phyloP scores from a whole-genome alignment of 1,140 invertebrate genomes.

The Daktulosphaira vitifoliae region DNA sequence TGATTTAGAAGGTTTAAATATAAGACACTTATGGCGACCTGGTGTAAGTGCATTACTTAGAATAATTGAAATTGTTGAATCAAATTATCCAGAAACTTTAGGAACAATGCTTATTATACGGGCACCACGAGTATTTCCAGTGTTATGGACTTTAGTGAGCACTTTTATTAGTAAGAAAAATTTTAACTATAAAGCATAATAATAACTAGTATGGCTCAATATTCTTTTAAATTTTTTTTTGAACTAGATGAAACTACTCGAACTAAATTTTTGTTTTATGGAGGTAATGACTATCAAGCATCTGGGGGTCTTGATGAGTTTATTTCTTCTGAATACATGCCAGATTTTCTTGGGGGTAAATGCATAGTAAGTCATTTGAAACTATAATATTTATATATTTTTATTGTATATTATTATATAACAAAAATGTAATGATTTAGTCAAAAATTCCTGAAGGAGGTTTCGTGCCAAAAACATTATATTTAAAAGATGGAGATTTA shows the following conservation, averaged over 20 bases:
- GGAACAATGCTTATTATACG: conserved; percentile 75
- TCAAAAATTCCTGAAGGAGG: conserved; percentile 76
- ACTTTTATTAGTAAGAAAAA: conserved; percentile 73
- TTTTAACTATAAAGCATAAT: neutral
- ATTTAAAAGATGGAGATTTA: conserved; percentile 63
- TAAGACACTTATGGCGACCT: conserved; percentile 90
- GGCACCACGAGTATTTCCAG: conserved; percentile 87
- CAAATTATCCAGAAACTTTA: conserved; percentile 95
- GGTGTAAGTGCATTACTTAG: conserved; percentile 81
- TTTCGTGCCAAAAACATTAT: conserved; percentile 79
- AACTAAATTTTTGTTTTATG: conserved; percentile 89
- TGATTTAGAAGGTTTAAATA: conserved; percentile 88
- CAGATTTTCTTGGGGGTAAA: conserved; percentile 83
- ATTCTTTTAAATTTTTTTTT: neutral
- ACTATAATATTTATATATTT: neutral
- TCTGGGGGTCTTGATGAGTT: conserved; percentile 75
- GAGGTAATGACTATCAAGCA: conserved; percentile 71
- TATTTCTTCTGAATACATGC: conserved; percentile 75
- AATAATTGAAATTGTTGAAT: conserved; percentile 91
- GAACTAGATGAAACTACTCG: conserved; percentile 81
- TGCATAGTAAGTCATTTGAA: conserved; percentile 60
- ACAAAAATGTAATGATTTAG: no score
- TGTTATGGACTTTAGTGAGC: conserved; percentile 92
- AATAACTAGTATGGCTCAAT: no score
- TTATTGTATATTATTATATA: neutral